Evolutionary conservation across 2,888 invertebrate genomes (phyloP).

Genomic region (Dioctria linearis): DNA sequence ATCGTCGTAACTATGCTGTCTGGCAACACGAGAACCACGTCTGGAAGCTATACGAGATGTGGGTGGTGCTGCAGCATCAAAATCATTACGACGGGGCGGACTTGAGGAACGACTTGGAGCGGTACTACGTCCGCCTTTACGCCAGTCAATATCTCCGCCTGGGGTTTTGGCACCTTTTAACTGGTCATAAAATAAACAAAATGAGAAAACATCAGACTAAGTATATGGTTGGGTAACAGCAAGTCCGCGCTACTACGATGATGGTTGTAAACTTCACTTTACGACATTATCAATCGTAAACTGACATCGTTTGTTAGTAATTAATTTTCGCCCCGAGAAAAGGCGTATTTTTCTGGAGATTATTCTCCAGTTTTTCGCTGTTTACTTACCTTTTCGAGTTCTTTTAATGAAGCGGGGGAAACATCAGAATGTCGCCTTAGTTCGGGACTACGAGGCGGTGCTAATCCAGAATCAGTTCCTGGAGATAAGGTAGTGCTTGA

Average conservation of each 20-base stretch:
- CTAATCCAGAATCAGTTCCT: slow-evolving; percentile 76
- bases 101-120: slow-evolving; percentile 77
- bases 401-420: slow-evolving; percentile 88
- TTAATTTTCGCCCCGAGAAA: slow-evolving; percentile 19
- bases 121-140: slow-evolving; percentile 75
- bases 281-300: slow-evolving; percentile 59
- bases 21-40: slow-evolving; percentile 76
- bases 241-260: background rate
- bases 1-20: slow-evolving; percentile 90
- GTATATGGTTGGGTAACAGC: too few species aligned
- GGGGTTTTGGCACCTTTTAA: slow-evolving; percentile 78
- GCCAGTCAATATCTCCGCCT: slow-evolving; percentile 73
- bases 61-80: slow-evolving; percentile 65
- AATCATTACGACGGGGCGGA: slow-evolving; percentile 72
- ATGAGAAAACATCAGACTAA: slow-evolving; percentile 4
- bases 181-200: slow-evolving; percentile 67
- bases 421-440: slow-evolving; percentile 88
- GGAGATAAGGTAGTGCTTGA: slow-evolving; percentile 72
- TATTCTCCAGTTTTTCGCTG: background rate
- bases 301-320: slow-evolving; percentile 29
- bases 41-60: slow-evolving; percentile 72
- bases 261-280: slow-evolving; percentile 61
- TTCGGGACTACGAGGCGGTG: slow-evolving; percentile 89
- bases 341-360: slow-evolving; percentile 1
- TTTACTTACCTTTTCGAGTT: slow-evolving; percentile 84